Percentiles rank a stretch among this genome's conserved stretches.
Conservation (phyloP, 2,888 invertebrate genomes). For the Sphaerophoria taeniata region DNA sequence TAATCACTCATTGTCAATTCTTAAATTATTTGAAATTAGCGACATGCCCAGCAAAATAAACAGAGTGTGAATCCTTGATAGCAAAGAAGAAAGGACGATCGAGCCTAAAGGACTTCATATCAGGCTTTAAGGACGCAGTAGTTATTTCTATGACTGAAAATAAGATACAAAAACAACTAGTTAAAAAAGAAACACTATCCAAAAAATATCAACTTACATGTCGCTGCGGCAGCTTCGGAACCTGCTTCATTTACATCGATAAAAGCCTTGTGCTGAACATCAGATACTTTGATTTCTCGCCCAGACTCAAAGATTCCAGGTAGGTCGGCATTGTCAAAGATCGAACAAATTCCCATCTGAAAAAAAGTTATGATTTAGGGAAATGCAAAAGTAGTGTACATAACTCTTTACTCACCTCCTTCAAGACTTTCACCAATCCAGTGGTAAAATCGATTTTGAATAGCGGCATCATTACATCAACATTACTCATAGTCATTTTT, state of each 20-base stretch:
- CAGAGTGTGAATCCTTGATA: slow-evolving; percentile 76
- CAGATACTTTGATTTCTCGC: slow-evolving; percentile 86
- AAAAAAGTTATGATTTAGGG: background rate
- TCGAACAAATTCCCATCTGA: slow-evolving; percentile 88
- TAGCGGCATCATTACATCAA: slow-evolving; percentile 88
- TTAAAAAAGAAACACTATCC: background rate
- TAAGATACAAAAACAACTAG: slow-evolving; percentile 4
- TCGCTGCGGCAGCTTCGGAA: slow-evolving; percentile 93
- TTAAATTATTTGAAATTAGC: too few relatives aligned
- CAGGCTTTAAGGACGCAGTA: slow-evolving; percentile 77
- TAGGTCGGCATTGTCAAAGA: slow-evolving; percentile 88
- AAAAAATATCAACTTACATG: slow-evolving; percentile 83
- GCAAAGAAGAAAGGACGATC: slow-evolving; percentile 80
- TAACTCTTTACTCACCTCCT: slow-evolving; percentile 84
- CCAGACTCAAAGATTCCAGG: slow-evolving; percentile 85
- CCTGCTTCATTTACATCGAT: slow-evolving; percentile 95
- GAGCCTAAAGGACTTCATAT: slow-evolving; percentile 77
- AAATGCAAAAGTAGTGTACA: background rate
- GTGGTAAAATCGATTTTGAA: slow-evolving; percentile 90
- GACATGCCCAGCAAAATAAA: slow-evolving; percentile 79
- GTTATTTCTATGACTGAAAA: slow-evolving; percentile 78
- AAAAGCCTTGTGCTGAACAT: slow-evolving; percentile 92
- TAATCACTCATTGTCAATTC: too few relatives aligned
- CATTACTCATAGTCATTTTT: slow-evolving; percentile 83
- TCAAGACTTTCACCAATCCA: slow-evolving; percentile 85